A percentile compares a stretch with the other conserved stretches of the same genome.
Conservation (phyloP, 2,888 invertebrate species). For the Timema cristinae region DNA sequence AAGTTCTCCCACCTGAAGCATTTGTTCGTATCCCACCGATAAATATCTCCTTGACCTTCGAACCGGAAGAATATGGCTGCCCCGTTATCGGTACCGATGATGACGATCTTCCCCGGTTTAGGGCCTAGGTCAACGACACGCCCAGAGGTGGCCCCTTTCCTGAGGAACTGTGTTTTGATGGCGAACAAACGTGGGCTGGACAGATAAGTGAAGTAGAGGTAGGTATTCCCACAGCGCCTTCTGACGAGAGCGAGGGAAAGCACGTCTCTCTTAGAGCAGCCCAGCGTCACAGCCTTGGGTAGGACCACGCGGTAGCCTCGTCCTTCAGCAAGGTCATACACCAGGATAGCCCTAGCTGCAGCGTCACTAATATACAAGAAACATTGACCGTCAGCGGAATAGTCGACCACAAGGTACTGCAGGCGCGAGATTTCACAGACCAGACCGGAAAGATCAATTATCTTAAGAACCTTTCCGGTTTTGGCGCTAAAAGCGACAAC, state of each 20-base stretch:
- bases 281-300: slow-evolving; percentile 51
- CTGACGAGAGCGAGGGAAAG: slow-evolving; percentile 62
- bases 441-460: slow-evolving; percentile 57
- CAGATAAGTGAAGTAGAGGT: slow-evolving; percentile 60
- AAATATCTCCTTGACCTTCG: slow-evolving; percentile 58
- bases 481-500: slow-evolving; percentile 59
- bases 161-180: slow-evolving; percentile 58
- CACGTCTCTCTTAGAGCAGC: slow-evolving; percentile 55
- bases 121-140: slow-evolving; percentile 56
- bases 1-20: slow-evolving; percentile 54
- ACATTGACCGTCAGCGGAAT: slow-evolving; percentile 51
- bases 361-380: slow-evolving; percentile 62
- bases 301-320: slow-evolving; percentile 61
- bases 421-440: slow-evolving; percentile 57
- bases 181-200: slow-evolving; percentile 60
- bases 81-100: slow-evolving; percentile 59
- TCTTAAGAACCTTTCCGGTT: slow-evolving; percentile 55
- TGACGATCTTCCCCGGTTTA: slow-evolving; percentile 54
- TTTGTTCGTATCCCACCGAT: slow-evolving; percentile 59
- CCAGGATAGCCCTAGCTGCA: slow-evolving; percentile 61
- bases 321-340: slow-evolving; percentile 60
- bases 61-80: slow-evolving; percentile 58
- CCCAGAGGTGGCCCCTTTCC: slow-evolving; percentile 53
- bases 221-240: slow-evolving; percentile 53
- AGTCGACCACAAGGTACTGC: slow-evolving; percentile 67